Base-by-base conservation (phyloP, 2,888 invertebrate genomes). In the Glaucopsyche alexis region DNA sequence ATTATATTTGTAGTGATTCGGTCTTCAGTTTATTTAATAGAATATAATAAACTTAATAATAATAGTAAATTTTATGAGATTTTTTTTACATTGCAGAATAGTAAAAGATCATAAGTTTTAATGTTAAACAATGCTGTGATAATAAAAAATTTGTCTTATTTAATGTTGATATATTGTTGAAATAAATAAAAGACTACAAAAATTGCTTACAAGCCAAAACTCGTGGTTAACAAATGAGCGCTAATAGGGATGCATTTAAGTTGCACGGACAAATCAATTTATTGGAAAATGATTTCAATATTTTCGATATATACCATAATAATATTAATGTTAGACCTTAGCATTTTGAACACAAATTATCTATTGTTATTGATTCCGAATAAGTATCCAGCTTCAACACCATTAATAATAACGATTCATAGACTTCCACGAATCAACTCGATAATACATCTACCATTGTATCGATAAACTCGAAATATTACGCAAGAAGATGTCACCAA, bases 401-500 rank as follows among this genome's bases (percentile, higher is more conserved):
- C 76, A 77, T 77, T 77, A 77, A 77, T 76, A 78, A 79, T 74
- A 74, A 71, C 74, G 71, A 55, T 72, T 74, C 74, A 55, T 64
- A 72, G 73, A 69, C 74, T 78, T 87, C 88, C 88, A 87, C 84
- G 84, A 82, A 81, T 81, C 81, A 84, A 81, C 84, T 85, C 84
- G 84, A 83, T 85, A 84, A 75, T 77, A 75, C 74, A 72, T 67
- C 47, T 55, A 73, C 74, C 76, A 75, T 76, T 73, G 76, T 76
- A 76, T 77, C 75, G 78, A 80, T 77, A 76, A 76, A 77, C 78
- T 76, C 80, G 77, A 78, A 80, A 82, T 84, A 84, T 83, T 82
- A 81, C 83, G 81, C 85, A 87, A 85, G 83, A 85, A 85, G 86
- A 83, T 90, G 91, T 91, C 91, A 85, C 91, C 91, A 90, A 91